Evolutionary conservation across 2,113 vertebrate species (phyloP), one percentile per base, ranked within the genome.

Genomic region (Galeopterus variegatus): DNA sequence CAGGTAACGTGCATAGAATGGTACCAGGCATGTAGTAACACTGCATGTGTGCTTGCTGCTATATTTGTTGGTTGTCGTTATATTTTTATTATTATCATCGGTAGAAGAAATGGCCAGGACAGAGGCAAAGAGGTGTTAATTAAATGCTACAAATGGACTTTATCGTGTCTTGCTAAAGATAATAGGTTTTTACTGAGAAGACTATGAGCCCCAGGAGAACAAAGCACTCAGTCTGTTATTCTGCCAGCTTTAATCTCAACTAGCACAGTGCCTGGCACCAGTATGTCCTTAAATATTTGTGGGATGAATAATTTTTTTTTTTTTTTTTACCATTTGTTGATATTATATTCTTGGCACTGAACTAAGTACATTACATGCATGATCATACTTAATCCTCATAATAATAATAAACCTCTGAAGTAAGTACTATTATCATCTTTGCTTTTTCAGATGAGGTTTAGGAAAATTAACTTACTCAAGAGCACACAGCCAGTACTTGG

Each of bases 381-480:
- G 58, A 36, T 67, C 62, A 65, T 56, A 45, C 13, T 52, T 52
- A 62, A 33, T 31, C 33, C 21, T 87, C 31, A 89, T 62, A 52
- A 26, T 58, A 77, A 89, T 62, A 52, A 26, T 58, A 77, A 65
- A 56, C 4, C 33, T 58, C 3, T 26, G 23, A 92, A n/a, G 19
- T 54, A 50, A 94, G 65, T 19, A 58, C 13, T 19, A 65, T 31
- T 28, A 21, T 18, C 54, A 48, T 31, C 45, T 80, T 69, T 45
- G 89, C 79, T 93, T 89, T 89, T 91, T 90, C 82, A 56, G 72
- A 26, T 3, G 9, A 65, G 56, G 41, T 58, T 80, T 56, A 70
- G 45, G 54, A 62, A 54, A 60, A 48, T 56, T 92, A 54, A 67
- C 31, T 76, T 62, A 18, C 9, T 3, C 15, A 76, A 88, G 65